Evolutionary conservation across 2,797 vertebrate species (phyloP), one percentile per base, ranked within the genome.

Genomic region (Odontamblyopus rebecca): DNA sequence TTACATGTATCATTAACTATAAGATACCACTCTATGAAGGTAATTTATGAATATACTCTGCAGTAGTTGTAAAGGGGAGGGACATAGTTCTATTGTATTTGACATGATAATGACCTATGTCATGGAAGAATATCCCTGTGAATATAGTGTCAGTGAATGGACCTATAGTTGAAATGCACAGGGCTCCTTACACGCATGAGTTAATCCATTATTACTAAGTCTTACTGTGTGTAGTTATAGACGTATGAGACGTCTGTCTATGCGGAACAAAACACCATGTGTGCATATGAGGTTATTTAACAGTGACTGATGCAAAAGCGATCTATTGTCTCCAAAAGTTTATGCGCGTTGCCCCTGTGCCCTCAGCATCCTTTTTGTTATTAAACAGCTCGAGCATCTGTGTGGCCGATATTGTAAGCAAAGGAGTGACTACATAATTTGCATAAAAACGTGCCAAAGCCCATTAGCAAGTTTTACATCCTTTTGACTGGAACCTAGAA

Each of bases 251-350:
- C 66, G 65, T 81, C 68, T 73, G 12, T 69, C 76, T 77, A 75
- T 68, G 63, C 18, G 13, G 27, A 53, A 64, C 57, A 79, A 79
- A 78, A 78, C 74, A 77, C 53, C 75, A 76, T 32, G 15, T 74
- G 81, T 84, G 83, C 82, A 87, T 77, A 88, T 89, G 82, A 78
- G 73, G 35, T 82, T 79, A 77, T 88, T 89, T 61, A 69, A 68
- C 69, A 76, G 77, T 6, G 85, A 76, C 89, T 89, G 82, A 88
- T 87, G 90, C 85, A 83, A 82, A 76, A 81, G 71, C 62, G 61
- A 73, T 86, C 87, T 76, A 86, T 91, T 91, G 86, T 90, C 82
- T 89, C 80, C 75, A 86, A 85, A 80, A 80, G 80, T 84, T 80
- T 73, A 68, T 75, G 78, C 73, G 30, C 80, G 63, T 82, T 75